Evolutionary conservation across 1,140 invertebrate species (phyloP).

Genomic region (Bicyclus anynana): DNA sequence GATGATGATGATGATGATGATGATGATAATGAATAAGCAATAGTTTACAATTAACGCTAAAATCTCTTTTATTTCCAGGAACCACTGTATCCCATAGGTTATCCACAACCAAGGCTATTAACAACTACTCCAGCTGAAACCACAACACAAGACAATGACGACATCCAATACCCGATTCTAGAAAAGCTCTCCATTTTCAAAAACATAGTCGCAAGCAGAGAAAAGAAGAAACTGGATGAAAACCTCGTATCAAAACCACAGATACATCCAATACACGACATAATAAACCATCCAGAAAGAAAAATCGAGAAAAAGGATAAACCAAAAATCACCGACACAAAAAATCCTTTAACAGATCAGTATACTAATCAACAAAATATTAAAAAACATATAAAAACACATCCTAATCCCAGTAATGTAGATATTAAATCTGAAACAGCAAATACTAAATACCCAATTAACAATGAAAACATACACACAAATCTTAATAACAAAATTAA

Average conservation of each 20-base stretch:
- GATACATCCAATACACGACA: slow-evolving; percentile 57
- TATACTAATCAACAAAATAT: neutral
- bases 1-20: too few relatives aligned
- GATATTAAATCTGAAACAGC: too few relatives aligned
- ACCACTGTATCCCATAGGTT: slow-evolving; percentile 37
- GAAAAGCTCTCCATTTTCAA: slow-evolving; percentile 63
- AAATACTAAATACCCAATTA: too few relatives aligned
- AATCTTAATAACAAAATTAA: neutral
- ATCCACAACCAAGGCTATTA: slow-evolving; percentile 23
- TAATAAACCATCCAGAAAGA: slow-evolving; percentile 46
- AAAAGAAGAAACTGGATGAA: slow-evolving; percentile 38
- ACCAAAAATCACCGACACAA: slow-evolving; percentile 28
- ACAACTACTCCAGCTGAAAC: slow-evolving; percentile 20
- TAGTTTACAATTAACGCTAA: neutral
- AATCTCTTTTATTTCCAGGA: slow-evolving; percentile 40
- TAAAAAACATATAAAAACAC: too few relatives aligned
- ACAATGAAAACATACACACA: too few relatives aligned
- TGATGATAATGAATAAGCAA: too few relatives aligned
- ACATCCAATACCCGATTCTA: slow-evolving; percentile 42
- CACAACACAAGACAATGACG: slow-evolving; percentile 36
- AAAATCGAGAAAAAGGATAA: slow-evolving; percentile 68
- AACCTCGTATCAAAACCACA: slow-evolving; percentile 52
- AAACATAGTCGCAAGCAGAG: slow-evolving; percentile 49
- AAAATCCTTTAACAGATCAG: neutral
- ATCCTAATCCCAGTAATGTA: too few relatives aligned